phyloP scores from a whole-genome alignment of 2,113 vertebrate species.

The Chlamydotis undulata region DNA sequence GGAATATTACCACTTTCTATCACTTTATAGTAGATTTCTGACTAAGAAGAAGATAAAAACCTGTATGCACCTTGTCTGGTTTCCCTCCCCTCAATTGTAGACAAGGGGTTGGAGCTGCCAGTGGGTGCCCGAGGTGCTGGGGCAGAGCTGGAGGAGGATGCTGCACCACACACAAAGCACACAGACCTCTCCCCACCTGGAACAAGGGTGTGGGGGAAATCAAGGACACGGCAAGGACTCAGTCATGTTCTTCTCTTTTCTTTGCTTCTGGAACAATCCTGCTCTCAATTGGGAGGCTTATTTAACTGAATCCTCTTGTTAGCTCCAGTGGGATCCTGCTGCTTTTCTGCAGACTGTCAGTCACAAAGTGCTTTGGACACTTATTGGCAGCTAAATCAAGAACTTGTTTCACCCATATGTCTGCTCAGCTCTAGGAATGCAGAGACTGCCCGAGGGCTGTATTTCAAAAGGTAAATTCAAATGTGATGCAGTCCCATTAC shows the following conservation, averaged over 20 bases:
- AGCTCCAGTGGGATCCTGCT: background rate
- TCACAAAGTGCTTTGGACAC: conserved; percentile 10
- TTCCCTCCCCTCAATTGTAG: accelerated
- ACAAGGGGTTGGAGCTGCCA: accelerated
- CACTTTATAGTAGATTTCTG: background rate
- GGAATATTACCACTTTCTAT: background rate
- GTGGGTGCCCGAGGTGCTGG: accelerated
- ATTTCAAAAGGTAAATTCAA: conserved; percentile 53
- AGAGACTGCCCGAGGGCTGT: conserved; percentile 21
- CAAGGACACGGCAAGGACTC: background rate
- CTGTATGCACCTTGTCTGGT: accelerated
- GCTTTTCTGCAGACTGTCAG: conserved; percentile 5
- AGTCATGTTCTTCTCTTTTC: background rate
- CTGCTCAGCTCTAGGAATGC: background rate
- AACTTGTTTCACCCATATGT: conserved; percentile 32
- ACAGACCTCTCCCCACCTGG: background rate
- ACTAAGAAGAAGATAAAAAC: background rate
- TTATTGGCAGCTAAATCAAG: conserved; percentile 53
- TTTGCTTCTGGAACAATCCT: background rate
- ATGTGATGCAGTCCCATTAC: background rate
- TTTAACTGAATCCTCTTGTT: background rate
- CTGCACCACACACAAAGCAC: too few species aligned
- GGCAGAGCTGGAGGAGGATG: background rate
- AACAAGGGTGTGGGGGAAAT: background rate
- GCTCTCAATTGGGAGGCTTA: background rate